A percentile compares a stretch with the other conserved stretches of the same genome.
Evolutionary conservation across 2,113 vertebrate genomes (phyloP).

Genomic region (Mus pahari): DNA sequence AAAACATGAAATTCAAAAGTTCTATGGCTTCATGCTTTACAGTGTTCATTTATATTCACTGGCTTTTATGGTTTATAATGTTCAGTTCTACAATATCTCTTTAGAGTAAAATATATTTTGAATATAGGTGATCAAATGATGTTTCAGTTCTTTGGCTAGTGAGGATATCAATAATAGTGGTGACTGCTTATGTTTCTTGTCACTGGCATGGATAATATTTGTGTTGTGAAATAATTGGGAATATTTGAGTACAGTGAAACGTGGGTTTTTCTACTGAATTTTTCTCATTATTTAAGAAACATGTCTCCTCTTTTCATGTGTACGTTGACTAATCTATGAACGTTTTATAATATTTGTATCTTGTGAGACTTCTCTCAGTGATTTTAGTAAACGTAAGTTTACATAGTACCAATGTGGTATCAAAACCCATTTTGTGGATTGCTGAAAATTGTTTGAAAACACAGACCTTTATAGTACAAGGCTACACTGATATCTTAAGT

Average conservation of each 20-base stretch:
- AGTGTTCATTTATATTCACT: not conserved
- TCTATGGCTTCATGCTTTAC: too few relatives aligned
- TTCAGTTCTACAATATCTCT: not conserved
- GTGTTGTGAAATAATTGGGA: too few relatives aligned
- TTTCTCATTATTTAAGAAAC: not conserved
- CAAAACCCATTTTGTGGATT: too few relatives aligned
- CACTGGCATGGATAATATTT: not conserved
- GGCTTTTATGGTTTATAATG: not conserved
- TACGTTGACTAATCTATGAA: not conserved
- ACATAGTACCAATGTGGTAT: too few relatives aligned
- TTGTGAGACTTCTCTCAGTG: too few relatives aligned
- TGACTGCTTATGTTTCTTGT: not conserved
- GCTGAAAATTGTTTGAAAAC: too few relatives aligned
- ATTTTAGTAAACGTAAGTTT: too few relatives aligned
- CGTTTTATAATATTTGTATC: not conserved
- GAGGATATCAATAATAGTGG: not conserved
- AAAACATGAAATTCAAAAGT: too few relatives aligned
- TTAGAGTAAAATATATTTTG: not conserved
- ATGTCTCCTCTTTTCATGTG: not conserved
- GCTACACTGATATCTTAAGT: too few relatives aligned
- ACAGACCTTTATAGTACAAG: too few relatives aligned
- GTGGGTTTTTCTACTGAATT: not conserved
- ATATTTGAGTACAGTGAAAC: too few relatives aligned
- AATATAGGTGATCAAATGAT: not conserved
- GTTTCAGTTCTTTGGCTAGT: not conserved